These are phyloP conservation scores for Malthinus flaveolus DNA, from an alignment of 2,888 invertebrate species.

Conservation along the genomic window DNA sequence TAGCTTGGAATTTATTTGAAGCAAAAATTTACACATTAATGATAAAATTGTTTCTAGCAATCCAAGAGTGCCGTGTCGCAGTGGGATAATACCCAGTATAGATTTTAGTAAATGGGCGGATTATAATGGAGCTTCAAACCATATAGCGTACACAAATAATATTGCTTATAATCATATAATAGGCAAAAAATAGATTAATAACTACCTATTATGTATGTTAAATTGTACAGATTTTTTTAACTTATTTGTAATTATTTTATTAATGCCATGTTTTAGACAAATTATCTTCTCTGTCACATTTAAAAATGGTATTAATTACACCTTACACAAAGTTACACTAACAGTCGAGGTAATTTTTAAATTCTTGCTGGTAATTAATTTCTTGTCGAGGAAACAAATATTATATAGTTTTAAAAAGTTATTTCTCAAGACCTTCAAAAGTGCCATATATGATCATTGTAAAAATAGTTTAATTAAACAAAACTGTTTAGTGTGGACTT, in stretches of 20 bases:
- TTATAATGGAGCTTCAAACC: slow-evolving; percentile 49
- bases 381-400: too few relatives aligned
- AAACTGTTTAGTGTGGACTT: too few relatives aligned
- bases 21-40: neutral
- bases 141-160: slow-evolving; percentile 60
- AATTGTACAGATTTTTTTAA: slow-evolving; percentile 28
- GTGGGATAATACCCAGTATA: slow-evolving; percentile 83
- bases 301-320: slow-evolving; percentile 1
- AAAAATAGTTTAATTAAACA: too few relatives aligned
- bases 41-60: slow-evolving; percentile 63
- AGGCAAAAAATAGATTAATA: slow-evolving; percentile 40
- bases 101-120: slow-evolving; percentile 92
- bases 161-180: slow-evolving; percentile 57
- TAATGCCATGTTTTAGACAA: slow-evolving; percentile 11
- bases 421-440: too few relatives aligned
- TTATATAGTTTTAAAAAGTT: too few relatives aligned
- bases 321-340: slow-evolving; percentile 5
- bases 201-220: slow-evolving; percentile 15
- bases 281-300: slow-evolving; percentile 2
- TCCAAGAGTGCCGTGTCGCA: slow-evolving; percentile 90
- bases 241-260: slow-evolving; percentile 14
- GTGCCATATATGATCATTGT: too few relatives aligned
- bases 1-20: too few relatives aligned
- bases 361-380: too few relatives aligned
- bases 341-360: neutral